A percentile compares a stretch with the other conserved stretches of the same genome.
phyloP scores from a whole-genome alignment of 2,113 vertebrate genomes.

The Odontophorus gujanensis region DNA sequence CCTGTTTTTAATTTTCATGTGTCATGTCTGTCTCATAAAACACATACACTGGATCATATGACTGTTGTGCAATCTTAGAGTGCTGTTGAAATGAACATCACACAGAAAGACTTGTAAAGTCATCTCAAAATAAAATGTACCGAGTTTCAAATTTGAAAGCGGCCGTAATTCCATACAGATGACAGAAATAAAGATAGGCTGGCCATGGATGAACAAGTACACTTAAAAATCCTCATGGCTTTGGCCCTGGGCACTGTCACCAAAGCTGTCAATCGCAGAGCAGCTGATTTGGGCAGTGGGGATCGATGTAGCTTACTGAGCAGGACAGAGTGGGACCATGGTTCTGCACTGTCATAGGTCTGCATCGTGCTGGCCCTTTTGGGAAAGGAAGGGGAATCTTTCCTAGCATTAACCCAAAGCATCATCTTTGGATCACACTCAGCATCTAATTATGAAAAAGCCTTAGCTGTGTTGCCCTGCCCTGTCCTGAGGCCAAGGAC shows the following conservation, averaged over 20 bases:
- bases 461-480: not conserved
- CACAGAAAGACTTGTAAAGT: slow-evolving; percentile 54
- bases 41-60: slow-evolving; percentile 59
- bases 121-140: slow-evolving; percentile 45
- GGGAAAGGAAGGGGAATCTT: no score
- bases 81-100: slow-evolving; percentile 35
- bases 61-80: slow-evolving; percentile 57
- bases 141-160: slow-evolving; percentile 24
- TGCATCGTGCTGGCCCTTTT: rapidly evolving
- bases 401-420: not conserved
- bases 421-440: not conserved
- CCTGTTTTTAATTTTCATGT: slow-evolving; percentile 74
- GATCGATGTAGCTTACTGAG: rapidly evolving
- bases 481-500: not conserved
- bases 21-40: slow-evolving; percentile 71
- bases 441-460: not conserved
- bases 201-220: not conserved
- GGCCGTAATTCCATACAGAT: slow-evolving; percentile 14
- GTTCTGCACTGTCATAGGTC: rapidly evolving
- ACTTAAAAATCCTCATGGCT: not conserved
- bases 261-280: rapidly evolving
- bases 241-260: not conserved
- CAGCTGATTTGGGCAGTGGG: rapidly evolving
- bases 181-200: not conserved
- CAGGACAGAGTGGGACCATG: rapidly evolving